Evolutionary conservation across 2,888 invertebrate genomes (phyloP), one percentile per base, ranked within the genome.

Genomic region (Synanthedon andrenaeformis): DNA sequence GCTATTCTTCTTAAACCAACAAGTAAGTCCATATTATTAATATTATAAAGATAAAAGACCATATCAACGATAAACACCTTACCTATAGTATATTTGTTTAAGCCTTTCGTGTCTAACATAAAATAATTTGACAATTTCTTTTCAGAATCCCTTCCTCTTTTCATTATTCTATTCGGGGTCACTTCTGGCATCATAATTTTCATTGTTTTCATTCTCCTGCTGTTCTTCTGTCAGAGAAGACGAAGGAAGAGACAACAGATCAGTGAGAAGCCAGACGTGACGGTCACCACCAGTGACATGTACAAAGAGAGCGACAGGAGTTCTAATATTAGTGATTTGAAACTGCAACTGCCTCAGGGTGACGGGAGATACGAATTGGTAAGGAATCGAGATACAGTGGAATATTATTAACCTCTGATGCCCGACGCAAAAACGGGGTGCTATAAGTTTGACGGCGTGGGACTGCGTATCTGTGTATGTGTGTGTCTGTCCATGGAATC

Each of bases 311-410:
- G 96, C 56, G 96, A 97, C 74, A 90, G 95, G 58, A 96, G 96
- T 67, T 96, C 96, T 41, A 96, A 96, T 77, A 96, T 96, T 64
- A 96, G 96, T 61, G 96, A 96, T 79, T 86, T 96, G 72, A 97
- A 97, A 81, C 89, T 95, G 59, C 96, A 96, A 76, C 89, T 96
- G 58, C 90, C 96, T 45, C 95, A 96, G 13, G 92, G 92, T 54
- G 93, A 93, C 55, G 93, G 93, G 35, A 92, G 92, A 61, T 94
- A 93, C 75, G 94, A 94, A 67, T 88, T 90, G 89, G 92, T 91
- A 64, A 88, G 89, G 76, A 67, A 42, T 49, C 35, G 10, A 35
- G 35, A 13, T 77, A 35, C 35, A 10, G 8, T 35, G 35, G 10
- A 35, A 35, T 35, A 35, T 10, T 10, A 3, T 50, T 23, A 23